Base-by-base conservation (phyloP, 2,113 vertebrate genomes). In the Bos javanicus region DNA sequence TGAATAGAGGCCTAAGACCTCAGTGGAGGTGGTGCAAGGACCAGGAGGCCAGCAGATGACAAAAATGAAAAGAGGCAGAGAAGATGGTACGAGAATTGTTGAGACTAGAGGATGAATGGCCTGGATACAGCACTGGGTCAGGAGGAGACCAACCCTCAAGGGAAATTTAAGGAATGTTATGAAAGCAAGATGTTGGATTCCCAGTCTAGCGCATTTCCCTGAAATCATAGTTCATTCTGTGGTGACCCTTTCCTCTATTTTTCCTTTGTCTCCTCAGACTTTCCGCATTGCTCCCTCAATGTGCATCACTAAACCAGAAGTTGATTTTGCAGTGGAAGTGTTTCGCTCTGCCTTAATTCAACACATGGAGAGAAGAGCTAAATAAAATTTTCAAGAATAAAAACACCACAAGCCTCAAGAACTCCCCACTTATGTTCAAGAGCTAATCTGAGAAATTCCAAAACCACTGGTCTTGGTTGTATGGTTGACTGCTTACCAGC, bases 231-330 rank as follows among this genome's bases (percentile, higher is more conserved):
- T 71, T 86, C 28, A 21, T 8, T 89, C 21, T 25, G 11, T 54
- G 54, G 23, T 23, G 23, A 62, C 23, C 33, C 2, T 0, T 78
- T 39, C 13, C 43, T 43, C 46, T n/a, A 7, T 59, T 6, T 59
- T 91, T 80, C 39, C 78, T 82, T 46, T 89, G 23, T 87, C 90
- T 93, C n/a, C 60, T 89, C 94, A 99, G 99, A 99, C 99, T 3
- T 99, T 99, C 89, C 99, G 99, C 96, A 98, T 99, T 78, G 99
- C 99, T 48, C 99, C 99, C 3, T 99, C 99, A 0, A 99, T 99
- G 99, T 99, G 99, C 97, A 98, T 99, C 98, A 99, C 99, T 13
- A 99, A 99, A 98, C 98, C 99, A 25, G 99, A 99, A 1, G 99
- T 94, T 0, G 97, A 99, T 91, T 99, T 99, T 62, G 99, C 99